Evolutionary conservation across 1,140 invertebrate genomes (phyloP).

Genomic region (Thereuonema tuberculata): DNA sequence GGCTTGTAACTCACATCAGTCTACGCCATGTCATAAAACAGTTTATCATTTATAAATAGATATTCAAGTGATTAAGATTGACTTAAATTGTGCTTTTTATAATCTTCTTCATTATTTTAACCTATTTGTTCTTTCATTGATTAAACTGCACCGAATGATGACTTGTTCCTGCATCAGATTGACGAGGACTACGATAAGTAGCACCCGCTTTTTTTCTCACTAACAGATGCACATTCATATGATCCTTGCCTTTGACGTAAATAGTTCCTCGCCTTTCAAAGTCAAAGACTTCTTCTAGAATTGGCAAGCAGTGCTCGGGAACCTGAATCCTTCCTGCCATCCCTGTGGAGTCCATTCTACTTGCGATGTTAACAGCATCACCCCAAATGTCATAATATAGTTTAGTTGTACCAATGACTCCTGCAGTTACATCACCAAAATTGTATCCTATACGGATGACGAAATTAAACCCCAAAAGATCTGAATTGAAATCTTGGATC

Average conservation of each 20-base stretch:
- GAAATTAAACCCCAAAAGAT: conserved; percentile 75
- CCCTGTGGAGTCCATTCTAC: conserved; percentile 79
- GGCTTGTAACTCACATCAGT: too few species aligned
- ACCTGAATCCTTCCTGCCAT: conserved; percentile 75
- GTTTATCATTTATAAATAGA: too few species aligned
- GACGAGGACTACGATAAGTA: background rate
- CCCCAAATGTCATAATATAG: conserved; percentile 98
- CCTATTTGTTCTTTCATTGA: background rate
- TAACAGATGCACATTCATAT: conserved; percentile 77
- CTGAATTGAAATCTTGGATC: conserved; percentile 73
- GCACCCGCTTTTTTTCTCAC: conserved; percentile 22
- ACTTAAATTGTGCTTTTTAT: too few species aligned
- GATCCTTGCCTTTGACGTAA: conserved; percentile 88
- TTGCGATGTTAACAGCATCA: conserved; percentile 93
- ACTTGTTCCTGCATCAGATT: background rate
- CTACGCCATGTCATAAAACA: too few species aligned
- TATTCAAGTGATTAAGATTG: too few species aligned
- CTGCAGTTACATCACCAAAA: conserved; percentile 78
- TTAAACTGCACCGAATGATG: background rate
- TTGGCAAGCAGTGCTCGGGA: conserved; percentile 50
- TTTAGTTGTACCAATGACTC: conserved; percentile 91
- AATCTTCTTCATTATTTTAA: too few species aligned
- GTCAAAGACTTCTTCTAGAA: conserved; percentile 49
- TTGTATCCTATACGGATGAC: conserved; percentile 57
- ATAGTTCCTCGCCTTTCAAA: conserved; percentile 72